Percentiles rank a stretch among this genome's conserved stretches.
Conservation (phyloP, 1,140 invertebrate species). For the Zelostemma sp. region DNA sequence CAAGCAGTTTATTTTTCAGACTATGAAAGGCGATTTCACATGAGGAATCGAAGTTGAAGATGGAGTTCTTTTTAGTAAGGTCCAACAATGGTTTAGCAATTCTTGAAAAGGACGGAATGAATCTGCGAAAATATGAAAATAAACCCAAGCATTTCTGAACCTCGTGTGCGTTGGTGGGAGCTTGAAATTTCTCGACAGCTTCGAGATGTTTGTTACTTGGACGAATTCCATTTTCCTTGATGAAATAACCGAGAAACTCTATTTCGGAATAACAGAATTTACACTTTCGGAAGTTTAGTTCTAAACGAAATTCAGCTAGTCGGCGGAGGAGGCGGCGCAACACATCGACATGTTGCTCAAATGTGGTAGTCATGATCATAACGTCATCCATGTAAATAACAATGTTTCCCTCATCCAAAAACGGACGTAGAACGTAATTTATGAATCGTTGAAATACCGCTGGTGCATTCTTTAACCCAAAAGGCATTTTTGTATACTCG, state of each 20-base stretch:
- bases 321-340: conserved; percentile 21
- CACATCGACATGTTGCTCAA: conserved; percentile 24
- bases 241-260: conserved; percentile 4
- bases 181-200: background rate
- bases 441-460: conserved; percentile 26
- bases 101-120: background rate
- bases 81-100: background rate
- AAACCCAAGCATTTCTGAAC: background rate
- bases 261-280: background rate
- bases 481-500: conserved; percentile 47
- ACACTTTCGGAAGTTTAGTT: conserved; percentile 26
- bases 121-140: background rate
- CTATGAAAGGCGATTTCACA: background rate
- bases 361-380: conserved; percentile 26
- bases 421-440: conserved; percentile 36
- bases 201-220: background rate
- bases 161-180: background rate
- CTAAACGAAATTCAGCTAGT: conserved; percentile 16
- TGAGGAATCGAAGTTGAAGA: conserved; percentile 1
- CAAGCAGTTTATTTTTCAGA: conserved; percentile 8
- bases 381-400: conserved; percentile 48
- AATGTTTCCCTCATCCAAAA: conserved; percentile 20
- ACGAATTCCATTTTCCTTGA: conserved; percentile 6
- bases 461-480: conserved; percentile 38
- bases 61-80: background rate